phyloP scores from a whole-genome alignment of 1,140 invertebrate species.

The Neelides sp. region DNA sequence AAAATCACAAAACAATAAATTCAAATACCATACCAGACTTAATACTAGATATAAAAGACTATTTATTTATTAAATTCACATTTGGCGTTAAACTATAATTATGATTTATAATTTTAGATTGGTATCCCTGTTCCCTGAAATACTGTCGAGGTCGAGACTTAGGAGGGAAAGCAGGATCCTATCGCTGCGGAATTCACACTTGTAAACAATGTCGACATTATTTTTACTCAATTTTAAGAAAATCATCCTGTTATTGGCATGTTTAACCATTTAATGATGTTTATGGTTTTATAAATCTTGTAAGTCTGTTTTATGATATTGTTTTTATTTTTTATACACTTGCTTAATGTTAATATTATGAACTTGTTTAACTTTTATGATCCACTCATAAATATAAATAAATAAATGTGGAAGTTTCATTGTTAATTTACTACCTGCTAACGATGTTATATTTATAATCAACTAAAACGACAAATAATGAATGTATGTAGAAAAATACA shows the following conservation, averaged over 20 bases:
- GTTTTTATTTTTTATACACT: neutral
- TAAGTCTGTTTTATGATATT: too few species aligned
- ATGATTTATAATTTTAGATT: constrained; percentile 27
- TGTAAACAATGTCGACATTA: constrained; percentile 79
- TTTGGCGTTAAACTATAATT: neutral
- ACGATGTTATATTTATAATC: too few species aligned
- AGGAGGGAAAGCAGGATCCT: constrained; percentile 48
- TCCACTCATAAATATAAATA: too few species aligned
- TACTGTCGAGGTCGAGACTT: constrained; percentile 69
- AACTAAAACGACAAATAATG: too few species aligned
- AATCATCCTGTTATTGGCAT: constrained; percentile 62
- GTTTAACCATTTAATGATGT: neutral
- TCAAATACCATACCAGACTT: neutral
- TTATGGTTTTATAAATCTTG: too few species aligned
- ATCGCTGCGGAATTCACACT: constrained; percentile 88
- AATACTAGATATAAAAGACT: neutral
- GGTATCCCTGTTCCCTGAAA: constrained; percentile 87
- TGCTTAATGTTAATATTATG: neutral
- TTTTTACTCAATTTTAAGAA: constrained; percentile 65
- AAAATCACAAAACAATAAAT: neutral
- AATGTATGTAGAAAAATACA: too few species aligned
- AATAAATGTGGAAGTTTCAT: too few species aligned
- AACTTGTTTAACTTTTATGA: neutral
- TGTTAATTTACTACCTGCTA: too few species aligned
- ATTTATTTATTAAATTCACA: neutral